Conservation (phyloP, 2,888 invertebrate genomes). For the Schrankia costaestrigalis region DNA sequence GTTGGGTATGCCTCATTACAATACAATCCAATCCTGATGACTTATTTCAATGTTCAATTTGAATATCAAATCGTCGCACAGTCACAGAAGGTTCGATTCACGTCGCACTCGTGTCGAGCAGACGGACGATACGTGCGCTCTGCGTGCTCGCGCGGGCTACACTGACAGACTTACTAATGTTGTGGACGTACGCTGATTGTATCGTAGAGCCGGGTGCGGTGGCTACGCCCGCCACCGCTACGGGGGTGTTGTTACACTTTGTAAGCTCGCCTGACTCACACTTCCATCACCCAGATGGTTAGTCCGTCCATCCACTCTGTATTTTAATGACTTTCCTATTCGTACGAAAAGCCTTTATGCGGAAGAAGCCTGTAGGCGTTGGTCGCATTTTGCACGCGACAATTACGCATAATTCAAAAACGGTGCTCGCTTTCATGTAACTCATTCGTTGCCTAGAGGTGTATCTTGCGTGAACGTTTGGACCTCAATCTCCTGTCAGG, state of each 20-base stretch:
- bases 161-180: slow-evolving; percentile 38
- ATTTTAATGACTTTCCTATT: slow-evolving; percentile 35
- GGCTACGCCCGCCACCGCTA: slow-evolving; percentile 61
- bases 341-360: slow-evolving; percentile 36
- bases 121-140: slow-evolving; percentile 19
- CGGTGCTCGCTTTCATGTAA: slow-evolving; percentile 35
- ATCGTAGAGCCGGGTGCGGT: slow-evolving; percentile 40
- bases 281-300: too few species aligned
- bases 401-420: slow-evolving; percentile 42
- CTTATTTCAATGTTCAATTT: slow-evolving; percentile 56
- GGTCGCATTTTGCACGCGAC: slow-evolving; percentile 46
- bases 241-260: slow-evolving; percentile 57
- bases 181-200: slow-evolving; percentile 27
- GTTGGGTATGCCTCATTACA: slow-evolving; percentile 46
- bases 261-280: slow-evolving; percentile 62
- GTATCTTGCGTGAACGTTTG: slow-evolving; percentile 40
- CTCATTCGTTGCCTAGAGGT: slow-evolving; percentile 40
- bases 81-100: slow-evolving; percentile 46
- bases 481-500: slow-evolving; percentile 21
- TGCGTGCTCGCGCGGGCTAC: slow-evolving; percentile 40
- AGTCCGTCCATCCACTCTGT: too few species aligned
- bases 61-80: slow-evolving; percentile 53
- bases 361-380: slow-evolving; percentile 29
- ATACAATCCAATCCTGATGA: slow-evolving; percentile 54
- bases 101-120: slow-evolving; percentile 27